These are phyloP conservation scores for Gorilla gorilla DNA, from an alignment of 2,113 vertebrate genomes.

Conservation along the genomic window DNA sequence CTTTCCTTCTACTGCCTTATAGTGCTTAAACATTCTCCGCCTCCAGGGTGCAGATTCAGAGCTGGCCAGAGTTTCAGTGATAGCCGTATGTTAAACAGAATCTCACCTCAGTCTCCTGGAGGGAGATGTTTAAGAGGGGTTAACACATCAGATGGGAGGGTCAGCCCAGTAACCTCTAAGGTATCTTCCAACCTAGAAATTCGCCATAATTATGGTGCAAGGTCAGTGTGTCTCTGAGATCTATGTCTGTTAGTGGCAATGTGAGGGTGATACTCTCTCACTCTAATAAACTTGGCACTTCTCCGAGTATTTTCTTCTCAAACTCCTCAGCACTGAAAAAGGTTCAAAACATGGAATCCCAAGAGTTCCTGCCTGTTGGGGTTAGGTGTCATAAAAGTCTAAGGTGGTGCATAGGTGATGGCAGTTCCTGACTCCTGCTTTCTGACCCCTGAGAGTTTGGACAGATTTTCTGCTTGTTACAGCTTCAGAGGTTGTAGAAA, in stretches of 20 bases:
- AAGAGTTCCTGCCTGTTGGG: background rate
- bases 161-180: background rate
- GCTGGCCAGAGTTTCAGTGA: background rate
- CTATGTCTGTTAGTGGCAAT: background rate
- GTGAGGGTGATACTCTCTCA: slow-evolving; percentile 63
- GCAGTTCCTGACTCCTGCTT: background rate
- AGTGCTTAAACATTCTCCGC: background rate
- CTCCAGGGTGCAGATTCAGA: background rate
- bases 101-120: background rate
- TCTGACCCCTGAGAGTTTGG: background rate
- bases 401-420: background rate
- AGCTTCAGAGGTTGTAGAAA: background rate
- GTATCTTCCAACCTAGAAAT: background rate
- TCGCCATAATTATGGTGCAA: background rate
- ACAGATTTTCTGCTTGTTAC: background rate
- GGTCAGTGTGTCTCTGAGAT: background rate
- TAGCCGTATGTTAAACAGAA: background rate
- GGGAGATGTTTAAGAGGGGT: background rate
- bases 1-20: background rate
- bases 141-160: background rate
- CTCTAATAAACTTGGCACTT: slow-evolving; percentile 75
- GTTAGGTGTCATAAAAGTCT: background rate
- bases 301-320: slow-evolving; percentile 8
- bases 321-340: background rate
- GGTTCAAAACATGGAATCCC: background rate